Base-by-base conservation (phyloP, 2,888 invertebrate genomes). In the Listrodromus nycthemerus region DNA sequence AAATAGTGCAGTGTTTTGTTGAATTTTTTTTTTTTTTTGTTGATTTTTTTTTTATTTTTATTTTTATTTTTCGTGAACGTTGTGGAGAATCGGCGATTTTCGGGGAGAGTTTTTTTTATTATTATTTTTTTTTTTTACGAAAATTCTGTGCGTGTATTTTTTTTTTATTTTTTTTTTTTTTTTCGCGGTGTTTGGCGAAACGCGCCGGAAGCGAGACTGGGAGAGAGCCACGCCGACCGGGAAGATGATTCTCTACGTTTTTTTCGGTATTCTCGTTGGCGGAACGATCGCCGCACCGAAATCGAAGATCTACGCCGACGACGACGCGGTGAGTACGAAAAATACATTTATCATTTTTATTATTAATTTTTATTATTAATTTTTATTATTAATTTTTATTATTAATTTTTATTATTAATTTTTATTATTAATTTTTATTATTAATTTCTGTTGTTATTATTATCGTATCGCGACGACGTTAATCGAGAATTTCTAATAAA, bases 301-400 rank as follows among this genome's bases (percentile, higher is more conserved):
- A 52, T 83, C 87, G 8, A 86, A 88, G 61, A 88, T 90, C 67
- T 92, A 92, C 83, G 92, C 90, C 71, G 92, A 92, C 78, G 92
- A 91, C 85, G 88, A 87, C 85, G 91, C 91, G 90, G 92, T 92
- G 89, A 92, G 92, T 92, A 4, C 33, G 19, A 27, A 6, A 58
- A 58, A 45, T 8, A 63, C 37, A 7, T 61, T 24, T n/a, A n/a
- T 82, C 19, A 37, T 55, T 50, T 63, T 70, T 52, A 13, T 0
- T 41, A 13, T 41, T 41, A 1, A 13, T 41, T 13, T 2, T 13
- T 41, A n/a, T n/a, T n/a, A n/a, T n/a, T n/a, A n/a, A n/a, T n/a
- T n/a, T n/a, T n/a, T n/a, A n/a, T n/a, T n/a, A n/a, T n/a, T n/a
- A n/a, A n/a, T n/a, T n/a, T n/a, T n/a, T n/a, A n/a, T n/a, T n/a